Base-by-base conservation (phyloP, 2,797 vertebrate species). In the Gypaetus barbatus region DNA sequence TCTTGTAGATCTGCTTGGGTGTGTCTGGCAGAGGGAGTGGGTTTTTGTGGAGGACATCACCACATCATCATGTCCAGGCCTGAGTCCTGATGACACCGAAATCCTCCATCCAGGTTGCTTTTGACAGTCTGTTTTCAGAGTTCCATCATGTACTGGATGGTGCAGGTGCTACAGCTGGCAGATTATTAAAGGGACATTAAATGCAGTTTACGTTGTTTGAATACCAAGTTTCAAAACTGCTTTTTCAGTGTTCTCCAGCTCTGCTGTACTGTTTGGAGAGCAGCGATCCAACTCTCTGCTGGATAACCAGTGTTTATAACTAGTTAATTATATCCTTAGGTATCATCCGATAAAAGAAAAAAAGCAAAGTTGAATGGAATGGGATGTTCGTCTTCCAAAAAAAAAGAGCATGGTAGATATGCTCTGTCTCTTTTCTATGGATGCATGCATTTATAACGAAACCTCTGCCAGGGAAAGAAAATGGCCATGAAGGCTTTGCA, bases 31-130 rank as follows among this genome's bases (percentile, higher is more conserved):
- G 30, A 17, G 24, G 16, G 41, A 80, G 33, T 12, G 11, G 21
- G 28, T 10, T 41, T 75, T 78, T 61, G 3, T 41, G 58, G 16
- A 61, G 23, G 23, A 27, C 31, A 13, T 13, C 8, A n/a, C 48
- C 35, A 13, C 22, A 1, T n/a, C 0, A 0, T 52, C 0, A 0
- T 16, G 15, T 78, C 35, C 48, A 39, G 9, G 11, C 18, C 23
- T 2, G 7, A 37, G n/a, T 46, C 22, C 14, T 23, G 51, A 41
- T 44, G 71, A 35, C 25, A 79, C 27, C 10, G 13, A 84, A 91
- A 84, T 82, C 37, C 18, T 75, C 10, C 18, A 10, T 44, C 44
- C 41, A 12, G 7, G 16, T 17, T 82, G 41, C 58, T 84, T 91
- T 84, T 75, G 37, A 56, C 48, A 56, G 22, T n/a, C 37, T 22